Evolutionary conservation across 2,797 vertebrate species (phyloP).

Genomic region (Spatula versicolor): DNA sequence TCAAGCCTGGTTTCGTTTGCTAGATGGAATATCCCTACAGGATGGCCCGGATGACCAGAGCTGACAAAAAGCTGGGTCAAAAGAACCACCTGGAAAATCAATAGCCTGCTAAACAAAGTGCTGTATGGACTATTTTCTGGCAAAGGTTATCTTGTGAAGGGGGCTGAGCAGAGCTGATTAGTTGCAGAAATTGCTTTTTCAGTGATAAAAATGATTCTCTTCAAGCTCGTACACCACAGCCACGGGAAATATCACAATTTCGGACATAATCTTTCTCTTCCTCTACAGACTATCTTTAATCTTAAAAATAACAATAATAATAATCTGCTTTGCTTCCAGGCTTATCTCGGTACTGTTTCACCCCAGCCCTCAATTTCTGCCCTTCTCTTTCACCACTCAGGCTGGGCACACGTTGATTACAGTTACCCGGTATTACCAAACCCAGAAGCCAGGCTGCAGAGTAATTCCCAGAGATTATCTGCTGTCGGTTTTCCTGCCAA

Average conservation of each 20-base stretch:
- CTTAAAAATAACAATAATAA: neutral
- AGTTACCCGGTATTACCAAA: neutral
- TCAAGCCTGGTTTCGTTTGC: neutral
- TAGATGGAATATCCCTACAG: neutral
- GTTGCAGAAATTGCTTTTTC: slow-evolving; percentile 6
- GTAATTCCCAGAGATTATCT: neutral
- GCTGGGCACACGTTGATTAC: neutral
- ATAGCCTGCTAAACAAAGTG: slow-evolving; percentile 4
- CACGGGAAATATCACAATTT: neutral
- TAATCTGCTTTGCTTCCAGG: neutral
- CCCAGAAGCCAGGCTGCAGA: neutral
- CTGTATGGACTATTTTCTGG: neutral
- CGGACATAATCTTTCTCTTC: neutral
- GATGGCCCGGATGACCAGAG: neutral
- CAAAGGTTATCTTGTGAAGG: slow-evolving; percentile 17
- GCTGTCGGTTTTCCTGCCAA: neutral
- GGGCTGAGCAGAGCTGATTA: neutral
- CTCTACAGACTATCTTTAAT: neutral
- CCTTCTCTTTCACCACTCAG: neutral
- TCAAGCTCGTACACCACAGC: neutral
- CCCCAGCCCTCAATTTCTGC: neutral
- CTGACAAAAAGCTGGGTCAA: neutral
- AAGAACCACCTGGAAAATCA: neutral
- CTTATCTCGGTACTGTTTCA: neutral
- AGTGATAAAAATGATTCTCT: neutral